These are phyloP conservation scores for Eriocheir sinensis DNA, from an alignment of 1,140 invertebrate species.

Conservation along the genomic window DNA sequence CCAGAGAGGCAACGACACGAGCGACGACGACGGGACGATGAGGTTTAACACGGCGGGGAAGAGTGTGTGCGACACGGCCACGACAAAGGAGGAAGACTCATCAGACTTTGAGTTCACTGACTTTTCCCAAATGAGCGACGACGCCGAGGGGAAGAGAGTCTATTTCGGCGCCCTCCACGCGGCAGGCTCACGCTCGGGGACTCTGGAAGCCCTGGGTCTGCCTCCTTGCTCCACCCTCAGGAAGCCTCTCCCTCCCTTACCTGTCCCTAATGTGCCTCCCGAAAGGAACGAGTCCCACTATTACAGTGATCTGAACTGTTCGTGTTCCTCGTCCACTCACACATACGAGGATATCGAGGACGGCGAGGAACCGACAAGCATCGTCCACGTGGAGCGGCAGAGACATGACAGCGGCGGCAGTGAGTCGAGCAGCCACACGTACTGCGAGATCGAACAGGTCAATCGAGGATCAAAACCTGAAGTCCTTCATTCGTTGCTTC, in stretches of 20 bases:
- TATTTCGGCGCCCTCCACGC: not conserved
- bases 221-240: not conserved
- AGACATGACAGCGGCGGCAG: not conserved
- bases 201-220: not conserved
- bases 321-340: slow-evolving; percentile 50
- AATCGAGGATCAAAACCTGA: slow-evolving; percentile 63
- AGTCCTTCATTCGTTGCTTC: slow-evolving; percentile 58
- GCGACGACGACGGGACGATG: slow-evolving; percentile 73
- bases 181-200: too few relatives aligned
- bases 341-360: slow-evolving; percentile 65
- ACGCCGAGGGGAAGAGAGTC: too few relatives aligned
- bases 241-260: slow-evolving; percentile 4
- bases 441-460: slow-evolving; percentile 68
- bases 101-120: slow-evolving; percentile 71
- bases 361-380: not conserved
- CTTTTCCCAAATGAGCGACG: not conserved
- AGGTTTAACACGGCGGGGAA: slow-evolving; percentile 71
- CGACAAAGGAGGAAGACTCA: slow-evolving; percentile 64
- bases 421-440: slow-evolving; percentile 55
- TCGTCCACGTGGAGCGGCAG: not conserved
- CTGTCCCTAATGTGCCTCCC: not conserved
- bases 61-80: slow-evolving; percentile 40
- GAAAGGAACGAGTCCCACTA: slow-evolving; percentile 36
- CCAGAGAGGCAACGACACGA: slow-evolving; percentile 32
- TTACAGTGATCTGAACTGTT: slow-evolving; percentile 69